Base-by-base conservation (phyloP, 2,888 invertebrate genomes). In the Boloria selene region DNA sequence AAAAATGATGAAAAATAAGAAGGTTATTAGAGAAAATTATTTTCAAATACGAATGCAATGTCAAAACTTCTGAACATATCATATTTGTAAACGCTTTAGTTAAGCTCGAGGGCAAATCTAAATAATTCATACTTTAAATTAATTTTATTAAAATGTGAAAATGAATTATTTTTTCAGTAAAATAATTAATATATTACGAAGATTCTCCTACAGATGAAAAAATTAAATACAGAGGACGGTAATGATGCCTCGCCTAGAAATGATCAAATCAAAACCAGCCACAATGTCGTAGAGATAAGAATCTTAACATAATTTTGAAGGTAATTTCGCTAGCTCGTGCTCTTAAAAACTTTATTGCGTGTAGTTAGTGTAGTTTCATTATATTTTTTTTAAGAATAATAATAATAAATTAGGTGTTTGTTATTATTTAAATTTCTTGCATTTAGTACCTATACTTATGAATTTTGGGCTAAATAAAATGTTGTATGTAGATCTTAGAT, bases 271-370 rank as follows among this genome's bases (percentile, higher is more conserved):
- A 81, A 77, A 86, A 85, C 85, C 79, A 76, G 85, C 71, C 71
- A 81, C 79, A 81, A 83, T 81, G 81, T 78, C 76, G 65, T 79
- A 72, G 65, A 84, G 88, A 90, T 88, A 76, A 61, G 65, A 72
- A 88, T 87, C 87, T 76, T 16, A 73, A 73, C 72, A 81, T 80
- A 80, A 77, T 82, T 78, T 76, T 75, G 78, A 79, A 77, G 72
- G 79, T 78, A 78, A 83, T 82, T 84, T 81, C 74, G 81, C 78
- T 72, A 69, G 68, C 72, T 79, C 74, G 72, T 78, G 79, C 78
- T 79, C 80, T 84, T 79, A 77, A 74, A 75, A 75, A 61, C 76
- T 81, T 84, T 82, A 83, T 82, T 79, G 74, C 79, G 79, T 78
- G 45, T 56, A 45, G 75, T 80, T 54, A 74, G 77, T 71, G 78